Evolutionary conservation across 2,113 vertebrate species (phyloP), one percentile per base, ranked within the genome.

Genomic region (Coturnix japonica): DNA sequence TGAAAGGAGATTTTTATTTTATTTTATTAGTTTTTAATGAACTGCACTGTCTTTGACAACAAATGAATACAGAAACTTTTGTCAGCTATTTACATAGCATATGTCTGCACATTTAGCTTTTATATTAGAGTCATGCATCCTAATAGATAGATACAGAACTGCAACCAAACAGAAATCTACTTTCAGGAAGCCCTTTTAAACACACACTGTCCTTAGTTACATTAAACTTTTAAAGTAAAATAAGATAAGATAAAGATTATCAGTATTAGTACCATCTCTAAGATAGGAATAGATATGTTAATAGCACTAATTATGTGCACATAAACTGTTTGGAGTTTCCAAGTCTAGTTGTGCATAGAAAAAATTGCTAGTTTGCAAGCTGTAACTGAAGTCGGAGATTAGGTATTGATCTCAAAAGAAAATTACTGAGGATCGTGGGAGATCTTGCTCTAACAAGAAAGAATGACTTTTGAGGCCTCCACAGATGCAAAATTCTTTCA

Each of bases 401-500:
- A 57, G 65, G 73, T 95, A 93, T 87, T 91, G 92, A 95, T 93
- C 61, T 85, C 33, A 49, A 63, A 54, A 92, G 75, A 94, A 64
- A 89, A 76, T 65, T 84, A 80, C 81, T 26, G 21, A 59, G 65
- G 44, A 65, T 54, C 82, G 65, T 43, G 41, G 78, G 44, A 44
- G 43, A 84, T 91, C 91, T 91, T 46, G 14, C 44, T 91, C 61
- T 82, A 87, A 89, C 73, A 89, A 91, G 66, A 81, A 95, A 90
- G 69, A 88, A 94, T 85, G 8, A 84, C 85, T 94, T 91, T 66
- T 56, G 84, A 86, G 73, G 82, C 71, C 65, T 93, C 85, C 25
- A 83, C 95, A 84, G 86, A 96, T 60, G 86, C 78, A 90, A 66
- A 92, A 84, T 93, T 96, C 74, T 93, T 93, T 96, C 96, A 69